Percentiles rank a stretch among this genome's conserved stretches.
Evolutionary conservation across 2,888 invertebrate species (phyloP).

Genomic region (Drosophila anomelani): DNA sequence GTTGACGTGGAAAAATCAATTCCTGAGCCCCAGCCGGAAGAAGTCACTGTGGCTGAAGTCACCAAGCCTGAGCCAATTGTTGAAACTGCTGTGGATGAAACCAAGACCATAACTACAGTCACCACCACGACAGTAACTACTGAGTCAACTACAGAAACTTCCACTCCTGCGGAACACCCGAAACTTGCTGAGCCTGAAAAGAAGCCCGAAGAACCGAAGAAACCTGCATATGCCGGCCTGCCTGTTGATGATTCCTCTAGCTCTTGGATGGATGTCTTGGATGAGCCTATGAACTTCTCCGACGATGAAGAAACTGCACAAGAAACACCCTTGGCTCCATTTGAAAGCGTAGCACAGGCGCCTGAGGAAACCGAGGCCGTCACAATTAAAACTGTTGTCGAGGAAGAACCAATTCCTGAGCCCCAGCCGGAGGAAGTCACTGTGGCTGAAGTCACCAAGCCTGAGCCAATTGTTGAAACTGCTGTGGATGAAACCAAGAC

Average conservation of each 20-base stretch:
- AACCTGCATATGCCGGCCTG: conserved; percentile 74
- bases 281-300: conserved; percentile 75
- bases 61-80: conserved; percentile 2
- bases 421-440: neutral
- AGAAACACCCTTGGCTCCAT: conserved; percentile 2
- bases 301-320: conserved; percentile 49
- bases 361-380: neutral
- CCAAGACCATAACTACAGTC: conserved; percentile 14
- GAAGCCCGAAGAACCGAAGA: conserved; percentile 45
- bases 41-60: neutral
- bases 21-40: neutral
- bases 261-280: conserved; percentile 79
- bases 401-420: conserved; percentile 15
- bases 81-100: conserved; percentile 13
- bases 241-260: conserved; percentile 66
- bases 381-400: neutral
- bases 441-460: neutral
- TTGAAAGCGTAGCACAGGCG: neutral
- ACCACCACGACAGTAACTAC: conserved; percentile 15
- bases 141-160: conserved; percentile 10
- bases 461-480: conserved; percentile 13
- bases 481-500: conserved; percentile 6
- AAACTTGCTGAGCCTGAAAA: conserved; percentile 23
- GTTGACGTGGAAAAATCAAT: conserved; percentile 13
- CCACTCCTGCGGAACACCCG: conserved; percentile 15